Evolutionary conservation across 2,888 invertebrate species (phyloP).

Genomic region (Icerya purchasi): DNA sequence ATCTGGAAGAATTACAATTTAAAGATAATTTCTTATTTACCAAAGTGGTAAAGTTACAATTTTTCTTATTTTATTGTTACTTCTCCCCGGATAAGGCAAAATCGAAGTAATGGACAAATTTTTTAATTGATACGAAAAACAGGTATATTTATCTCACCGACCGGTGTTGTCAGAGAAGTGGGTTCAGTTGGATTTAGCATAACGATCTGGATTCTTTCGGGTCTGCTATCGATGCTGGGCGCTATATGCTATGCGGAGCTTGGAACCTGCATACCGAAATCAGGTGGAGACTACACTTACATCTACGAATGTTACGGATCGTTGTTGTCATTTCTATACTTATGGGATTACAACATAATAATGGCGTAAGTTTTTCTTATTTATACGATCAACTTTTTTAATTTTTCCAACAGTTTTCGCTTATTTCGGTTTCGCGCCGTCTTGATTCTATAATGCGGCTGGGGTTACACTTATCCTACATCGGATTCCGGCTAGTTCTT

Average conservation of each 20-base stretch:
- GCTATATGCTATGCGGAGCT: conserved; percentile 94
- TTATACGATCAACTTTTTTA: conserved; percentile 2
- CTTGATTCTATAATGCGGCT: too few relatives aligned
- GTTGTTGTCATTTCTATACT: conserved; percentile 75
- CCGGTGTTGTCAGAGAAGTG: conserved; percentile 74
- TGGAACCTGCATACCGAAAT: conserved; percentile 69
- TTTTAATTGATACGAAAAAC: conserved; percentile 24
- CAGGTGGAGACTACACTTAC: conserved; percentile 94
- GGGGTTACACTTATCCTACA: too few relatives aligned
- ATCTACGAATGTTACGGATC: conserved; percentile 80
- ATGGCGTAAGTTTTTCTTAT: conserved; percentile 57
- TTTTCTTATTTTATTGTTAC: neutral
- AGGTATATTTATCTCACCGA: conserved; percentile 89
- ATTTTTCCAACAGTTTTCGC: neutral
- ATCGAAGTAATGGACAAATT: neutral
- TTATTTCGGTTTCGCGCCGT: too few relatives aligned
- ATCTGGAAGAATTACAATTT: too few relatives aligned
- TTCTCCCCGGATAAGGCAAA: neutral
- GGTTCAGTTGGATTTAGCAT: conserved; percentile 76
- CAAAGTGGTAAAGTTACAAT: neutral
- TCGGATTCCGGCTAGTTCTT: too few relatives aligned
- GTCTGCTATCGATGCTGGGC: conserved; percentile 73
- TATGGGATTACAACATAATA: conserved; percentile 93
- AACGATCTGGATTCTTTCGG: conserved; percentile 70
- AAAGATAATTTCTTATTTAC: too few relatives aligned